Evolutionary conservation across 2,888 invertebrate genomes (phyloP), one percentile per base, ranked within the genome.

Genomic region (Dermolepida albohirtum): DNA sequence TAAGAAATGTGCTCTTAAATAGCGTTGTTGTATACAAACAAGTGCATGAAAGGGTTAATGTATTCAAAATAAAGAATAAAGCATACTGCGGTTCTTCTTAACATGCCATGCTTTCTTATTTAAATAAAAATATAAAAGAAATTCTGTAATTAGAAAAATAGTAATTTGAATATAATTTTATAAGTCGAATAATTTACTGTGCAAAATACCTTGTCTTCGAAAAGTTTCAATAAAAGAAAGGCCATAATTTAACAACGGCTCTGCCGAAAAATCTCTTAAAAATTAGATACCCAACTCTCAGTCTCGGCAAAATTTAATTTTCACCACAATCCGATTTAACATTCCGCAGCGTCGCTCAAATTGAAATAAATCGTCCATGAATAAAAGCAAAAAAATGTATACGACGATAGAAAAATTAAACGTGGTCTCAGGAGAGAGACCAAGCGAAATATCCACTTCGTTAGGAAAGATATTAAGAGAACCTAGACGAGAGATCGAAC

Each of bases 291-390:
- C 27, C 27, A 11, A 11, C 22, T 47, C n/a, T 62, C 47, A 10
- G 22, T n/a, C 16, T 29, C n/a, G n/a, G 47, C 14, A 29, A 65
- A 65, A 65, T 54, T 65, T 52, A 65, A 65, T 65, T 65, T 65
- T 47, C 65, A 44, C 65, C 65, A 10, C 54, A 65, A 65, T 65
- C 65, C 44, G 65, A 54, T 65, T 65, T 65, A 54, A 12, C 16
- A 54, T 65, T 65, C 54, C 52, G 43, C 44, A 52, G 49, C 44
- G 14, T n/a, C 54, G 51, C 16, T n/a, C 22, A 65, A 54, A 51
- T 65, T 52, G 65, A 52, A 65, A 65, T 65, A 62, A 62, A 62
- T 62, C 59, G 59, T 62, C 17, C 59, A 47, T 47, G 47, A 62
- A 62, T 62, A 47, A 47, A 47, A 17, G 59, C 59, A 62, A 62